phyloP scores from a whole-genome alignment of 2,888 invertebrate genomes.

The Ditula angustiorana region DNA sequence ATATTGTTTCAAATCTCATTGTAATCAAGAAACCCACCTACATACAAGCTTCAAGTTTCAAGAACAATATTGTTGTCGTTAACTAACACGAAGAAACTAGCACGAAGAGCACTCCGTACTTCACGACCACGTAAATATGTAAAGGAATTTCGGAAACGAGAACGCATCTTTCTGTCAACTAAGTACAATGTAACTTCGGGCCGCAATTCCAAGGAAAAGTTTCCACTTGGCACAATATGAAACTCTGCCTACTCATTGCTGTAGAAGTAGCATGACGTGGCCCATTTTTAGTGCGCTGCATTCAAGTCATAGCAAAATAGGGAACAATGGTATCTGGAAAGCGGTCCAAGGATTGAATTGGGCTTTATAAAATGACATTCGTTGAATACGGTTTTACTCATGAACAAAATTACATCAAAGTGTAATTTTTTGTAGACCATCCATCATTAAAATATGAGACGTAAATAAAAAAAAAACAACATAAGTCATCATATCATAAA shows the following conservation, averaged over 20 bases:
- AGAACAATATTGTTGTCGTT: background rate
- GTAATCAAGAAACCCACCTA: too few relatives aligned
- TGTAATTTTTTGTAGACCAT: too few relatives aligned
- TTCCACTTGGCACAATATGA: slow-evolving; percentile 47
- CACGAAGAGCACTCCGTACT: background rate
- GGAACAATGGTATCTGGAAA: slow-evolving; percentile 40
- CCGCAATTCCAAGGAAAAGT: slow-evolving; percentile 24
- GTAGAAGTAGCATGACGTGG: slow-evolving; percentile 74
- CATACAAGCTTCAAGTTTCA: too few relatives aligned
- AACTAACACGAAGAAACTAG: slow-evolving; percentile 6
- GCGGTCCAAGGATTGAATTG: background rate
- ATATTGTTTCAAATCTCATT: background rate
- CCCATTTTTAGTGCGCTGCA: slow-evolving; percentile 65
- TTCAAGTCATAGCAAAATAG: slow-evolving; percentile 57
- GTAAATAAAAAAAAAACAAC: too few relatives aligned
- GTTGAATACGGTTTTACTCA: too few relatives aligned
- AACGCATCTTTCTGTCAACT: slow-evolving; percentile 25
- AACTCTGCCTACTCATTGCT: slow-evolving; percentile 59
- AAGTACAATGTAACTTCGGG: slow-evolving; percentile 21
- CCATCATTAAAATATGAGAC: too few relatives aligned
- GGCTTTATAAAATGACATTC: background rate
- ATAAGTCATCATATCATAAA: too few relatives aligned
- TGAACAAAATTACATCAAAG: too few relatives aligned
- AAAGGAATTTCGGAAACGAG: slow-evolving; percentile 23
- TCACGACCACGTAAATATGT: background rate